A percentile compares a stretch with the other conserved stretches of the same genome.
Evolutionary conservation across 2,888 invertebrate species (phyloP).

Genomic region (Pteria penguin): DNA sequence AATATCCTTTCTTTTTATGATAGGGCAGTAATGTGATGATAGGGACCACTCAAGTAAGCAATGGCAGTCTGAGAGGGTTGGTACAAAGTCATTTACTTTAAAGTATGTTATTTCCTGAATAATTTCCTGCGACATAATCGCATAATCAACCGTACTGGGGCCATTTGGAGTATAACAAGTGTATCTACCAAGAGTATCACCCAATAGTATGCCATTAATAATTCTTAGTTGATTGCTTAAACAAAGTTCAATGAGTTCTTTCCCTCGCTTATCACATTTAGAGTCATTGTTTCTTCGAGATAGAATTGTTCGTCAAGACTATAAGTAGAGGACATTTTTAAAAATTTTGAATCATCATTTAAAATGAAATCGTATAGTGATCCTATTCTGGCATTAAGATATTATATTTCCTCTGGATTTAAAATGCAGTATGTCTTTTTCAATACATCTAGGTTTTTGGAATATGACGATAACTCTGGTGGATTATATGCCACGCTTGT

Average conservation of each 20-base stretch:
- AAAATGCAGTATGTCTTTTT: slow-evolving; percentile 17
- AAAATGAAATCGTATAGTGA: slow-evolving; percentile 14
- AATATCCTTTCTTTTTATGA: neutral
- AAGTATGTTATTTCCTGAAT: slow-evolving; percentile 15
- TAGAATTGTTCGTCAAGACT: neutral
- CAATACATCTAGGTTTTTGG: slow-evolving; percentile 14
- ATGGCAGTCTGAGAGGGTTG: slow-evolving; percentile 18
- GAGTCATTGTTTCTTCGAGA: neutral
- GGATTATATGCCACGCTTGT: slow-evolving; percentile 24
- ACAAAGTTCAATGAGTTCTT: slow-evolving; percentile 27
- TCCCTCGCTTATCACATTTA: slow-evolving; percentile 25
- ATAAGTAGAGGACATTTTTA: neutral
- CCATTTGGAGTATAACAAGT: slow-evolving; percentile 28
- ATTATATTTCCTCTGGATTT: slow-evolving; percentile 2
- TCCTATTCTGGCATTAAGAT: slow-evolving; percentile 9
- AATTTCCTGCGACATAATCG: slow-evolving; percentile 12
- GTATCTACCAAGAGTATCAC: slow-evolving; percentile 24
- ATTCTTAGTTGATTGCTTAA: slow-evolving; percentile 26
- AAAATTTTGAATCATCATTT: neutral
- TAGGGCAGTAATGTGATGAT: neutral
- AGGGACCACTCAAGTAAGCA: slow-evolving; percentile 11
- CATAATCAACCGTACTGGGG: slow-evolving; percentile 18
- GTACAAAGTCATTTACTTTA: slow-evolving; percentile 14
- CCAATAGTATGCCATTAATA: slow-evolving; percentile 28
- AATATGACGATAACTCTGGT: slow-evolving; percentile 9